phyloP scores from a whole-genome alignment of 2,888 invertebrate genomes.

The Parelbella ahira region DNA sequence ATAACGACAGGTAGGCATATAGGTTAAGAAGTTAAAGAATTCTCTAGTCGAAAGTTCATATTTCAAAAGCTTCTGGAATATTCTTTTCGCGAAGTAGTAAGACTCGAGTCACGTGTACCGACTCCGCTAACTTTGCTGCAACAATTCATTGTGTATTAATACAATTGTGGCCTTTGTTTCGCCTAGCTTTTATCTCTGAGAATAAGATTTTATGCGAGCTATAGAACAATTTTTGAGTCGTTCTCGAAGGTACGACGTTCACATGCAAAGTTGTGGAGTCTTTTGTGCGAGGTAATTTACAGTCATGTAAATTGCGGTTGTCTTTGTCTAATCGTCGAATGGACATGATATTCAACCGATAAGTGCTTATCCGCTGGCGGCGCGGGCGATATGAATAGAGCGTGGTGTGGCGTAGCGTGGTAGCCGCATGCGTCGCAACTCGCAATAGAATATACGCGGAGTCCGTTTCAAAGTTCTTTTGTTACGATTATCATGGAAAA shows the following conservation, averaged over 20 bases:
- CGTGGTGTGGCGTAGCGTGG: constrained; percentile 39
- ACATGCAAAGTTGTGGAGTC: constrained; percentile 22
- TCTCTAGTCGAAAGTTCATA: constrained; percentile 20
- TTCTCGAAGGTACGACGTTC: constrained; percentile 23
- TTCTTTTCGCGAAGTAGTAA: constrained; percentile 19
- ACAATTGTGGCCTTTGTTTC: constrained; percentile 25
- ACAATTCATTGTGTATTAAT: constrained; percentile 25
- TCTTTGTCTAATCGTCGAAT: constrained; percentile 39
- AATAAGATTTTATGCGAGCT: constrained; percentile 24
- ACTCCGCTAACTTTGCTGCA: constrained; percentile 21
- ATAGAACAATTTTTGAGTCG: constrained; percentile 25
- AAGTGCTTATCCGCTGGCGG: constrained; percentile 47
- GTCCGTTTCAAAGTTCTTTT: constrained; percentile 74
- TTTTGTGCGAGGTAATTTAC: constrained; percentile 24
- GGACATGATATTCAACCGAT: constrained; percentile 48
- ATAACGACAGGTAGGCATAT: not conserved
- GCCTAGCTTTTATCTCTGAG: constrained; percentile 23
- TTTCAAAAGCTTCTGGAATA: constrained; percentile 15
- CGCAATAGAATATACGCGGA: constrained; percentile 55
- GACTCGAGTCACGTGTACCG: constrained; percentile 22
- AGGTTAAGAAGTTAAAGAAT: constrained; percentile 3
- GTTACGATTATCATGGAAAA: constrained; percentile 78
- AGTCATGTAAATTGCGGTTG: constrained; percentile 32
- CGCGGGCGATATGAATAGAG: constrained; percentile 63
- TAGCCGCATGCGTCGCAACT: constrained; percentile 49